phyloP scores from a whole-genome alignment of 2,888 invertebrate species.

The Archips crataeganus region DNA sequence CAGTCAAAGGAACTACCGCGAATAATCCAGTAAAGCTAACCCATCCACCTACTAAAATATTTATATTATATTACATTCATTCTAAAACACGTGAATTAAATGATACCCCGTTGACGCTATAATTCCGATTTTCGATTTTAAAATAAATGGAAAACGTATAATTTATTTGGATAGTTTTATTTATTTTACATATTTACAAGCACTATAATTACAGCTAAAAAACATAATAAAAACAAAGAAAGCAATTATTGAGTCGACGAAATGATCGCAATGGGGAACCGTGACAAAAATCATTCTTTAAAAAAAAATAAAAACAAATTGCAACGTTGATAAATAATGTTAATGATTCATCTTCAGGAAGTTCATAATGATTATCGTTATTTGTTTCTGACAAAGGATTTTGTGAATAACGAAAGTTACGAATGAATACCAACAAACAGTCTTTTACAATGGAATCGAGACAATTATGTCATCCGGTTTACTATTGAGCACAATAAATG shows the following conservation, averaged over 20 bases:
- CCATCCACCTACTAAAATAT: no score
- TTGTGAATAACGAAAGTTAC: constrained; percentile 15
- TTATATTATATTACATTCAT: no score
- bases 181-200: constrained; percentile 84
- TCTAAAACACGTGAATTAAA: no score
- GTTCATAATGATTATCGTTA: constrained; percentile 27
- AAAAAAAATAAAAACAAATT: neutral
- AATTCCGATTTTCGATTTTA: no score
- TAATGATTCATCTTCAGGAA: constrained; percentile 36
- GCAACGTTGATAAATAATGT: constrained; percentile 13
- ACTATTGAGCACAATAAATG: constrained; percentile 26
- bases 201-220: constrained; percentile 67
- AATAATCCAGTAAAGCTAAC: no score
- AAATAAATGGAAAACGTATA: constrained; percentile 39
- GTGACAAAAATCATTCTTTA: constrained; percentile 10
- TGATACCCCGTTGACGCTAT: no score
- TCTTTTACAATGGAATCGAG: constrained; percentile 12
- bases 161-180: constrained; percentile 52
- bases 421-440: constrained; percentile 13
- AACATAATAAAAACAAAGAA: constrained; percentile 46
- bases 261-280: constrained; percentile 39
- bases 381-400: constrained; percentile 10
- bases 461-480: constrained; percentile 28
- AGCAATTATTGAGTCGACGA: constrained; percentile 32
- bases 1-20: no score